Conservation (phyloP, 2,797 vertebrate species). For the Galaxias olidus region DNA sequence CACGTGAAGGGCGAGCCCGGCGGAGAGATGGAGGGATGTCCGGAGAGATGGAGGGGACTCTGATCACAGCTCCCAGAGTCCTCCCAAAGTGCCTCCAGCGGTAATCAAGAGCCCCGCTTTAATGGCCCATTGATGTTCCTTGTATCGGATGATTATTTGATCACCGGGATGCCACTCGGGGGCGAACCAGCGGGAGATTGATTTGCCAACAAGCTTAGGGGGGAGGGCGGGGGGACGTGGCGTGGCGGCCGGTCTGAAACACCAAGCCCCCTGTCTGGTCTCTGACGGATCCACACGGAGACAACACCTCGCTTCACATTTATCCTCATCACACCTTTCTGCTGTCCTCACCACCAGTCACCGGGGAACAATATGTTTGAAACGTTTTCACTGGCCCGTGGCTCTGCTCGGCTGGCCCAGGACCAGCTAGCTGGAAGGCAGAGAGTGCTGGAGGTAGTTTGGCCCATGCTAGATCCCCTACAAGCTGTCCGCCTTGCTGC, state of each 20-base stretch:
- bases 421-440: conserved; percentile 25
- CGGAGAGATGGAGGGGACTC: neutral
- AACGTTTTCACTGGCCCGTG: conserved; percentile 13
- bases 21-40: conserved; percentile 33
- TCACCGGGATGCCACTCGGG: conserved; percentile 46
- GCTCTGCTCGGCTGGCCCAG: conserved; percentile 14
- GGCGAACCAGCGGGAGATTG: conserved; percentile 46
- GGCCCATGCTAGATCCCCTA: conserved; percentile 50
- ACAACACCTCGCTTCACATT: neutral
- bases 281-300: conserved; percentile 9
- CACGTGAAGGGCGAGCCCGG: conserved; percentile 28
- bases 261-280: conserved; percentile 18
- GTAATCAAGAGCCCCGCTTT: conserved; percentile 53
- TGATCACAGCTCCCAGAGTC: conserved; percentile 32
- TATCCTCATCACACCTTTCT: conserved; percentile 7
- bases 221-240: conserved; percentile 28
- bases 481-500: conserved; percentile 25
- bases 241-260: conserved; percentile 32
- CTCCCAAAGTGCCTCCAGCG: conserved; percentile 49
- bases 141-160: conserved; percentile 56
- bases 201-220: conserved; percentile 42
- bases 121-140: conserved; percentile 61
- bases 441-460: conserved; percentile 49
- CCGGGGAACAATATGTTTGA: conserved; percentile 31
- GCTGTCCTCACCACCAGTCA: conserved; percentile 5